These are phyloP conservation scores for Istiophorus platypterus DNA, from an alignment of 2,113 vertebrate species.

Conservation along the genomic window DNA sequence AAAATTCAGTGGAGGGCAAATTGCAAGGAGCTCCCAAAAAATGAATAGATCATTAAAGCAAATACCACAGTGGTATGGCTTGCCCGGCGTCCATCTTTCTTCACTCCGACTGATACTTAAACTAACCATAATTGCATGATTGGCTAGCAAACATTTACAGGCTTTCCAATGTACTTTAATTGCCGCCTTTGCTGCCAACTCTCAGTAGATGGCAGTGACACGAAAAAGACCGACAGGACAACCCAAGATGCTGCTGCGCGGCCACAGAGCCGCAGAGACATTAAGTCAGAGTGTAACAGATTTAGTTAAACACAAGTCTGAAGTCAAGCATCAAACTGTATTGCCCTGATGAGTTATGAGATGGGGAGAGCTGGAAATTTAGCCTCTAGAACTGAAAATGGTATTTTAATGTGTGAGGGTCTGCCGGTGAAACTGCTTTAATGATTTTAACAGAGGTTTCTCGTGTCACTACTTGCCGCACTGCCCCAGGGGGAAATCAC, in stretches of 20 bases:
- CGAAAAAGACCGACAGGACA: slow-evolving; percentile 53
- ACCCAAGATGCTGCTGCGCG: slow-evolving; percentile 50
- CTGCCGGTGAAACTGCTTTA: slow-evolving; percentile 43
- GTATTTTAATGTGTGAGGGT: slow-evolving; percentile 32
- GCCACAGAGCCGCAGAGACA: slow-evolving; percentile 58
- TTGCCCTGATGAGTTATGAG: slow-evolving; percentile 29
- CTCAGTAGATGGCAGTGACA: slow-evolving; percentile 70
- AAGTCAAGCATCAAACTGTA: slow-evolving; percentile 51
- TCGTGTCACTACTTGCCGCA: slow-evolving; percentile 41
- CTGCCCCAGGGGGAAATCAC: slow-evolving; percentile 36
- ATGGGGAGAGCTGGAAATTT: neutral
- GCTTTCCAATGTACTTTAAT: slow-evolving; percentile 71
- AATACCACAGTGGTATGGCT: slow-evolving; percentile 50
- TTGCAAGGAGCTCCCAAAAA: slow-evolving; percentile 22
- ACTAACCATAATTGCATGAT: slow-evolving; percentile 80
- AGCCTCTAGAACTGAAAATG: slow-evolving; percentile 14
- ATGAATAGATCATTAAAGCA: slow-evolving; percentile 45
- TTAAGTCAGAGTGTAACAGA: slow-evolving; percentile 54
- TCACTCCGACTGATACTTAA: slow-evolving; percentile 72
- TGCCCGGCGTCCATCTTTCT: slow-evolving; percentile 57
- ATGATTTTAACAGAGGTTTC: slow-evolving; percentile 53
- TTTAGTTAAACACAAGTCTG: slow-evolving; percentile 51
- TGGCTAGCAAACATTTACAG: slow-evolving; percentile 73
- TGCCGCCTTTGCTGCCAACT: slow-evolving; percentile 71
- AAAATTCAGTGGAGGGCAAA: slow-evolving; percentile 11